Conservation (phyloP, 2,113 vertebrate species). For the Miniopterus natalensis region DNA sequence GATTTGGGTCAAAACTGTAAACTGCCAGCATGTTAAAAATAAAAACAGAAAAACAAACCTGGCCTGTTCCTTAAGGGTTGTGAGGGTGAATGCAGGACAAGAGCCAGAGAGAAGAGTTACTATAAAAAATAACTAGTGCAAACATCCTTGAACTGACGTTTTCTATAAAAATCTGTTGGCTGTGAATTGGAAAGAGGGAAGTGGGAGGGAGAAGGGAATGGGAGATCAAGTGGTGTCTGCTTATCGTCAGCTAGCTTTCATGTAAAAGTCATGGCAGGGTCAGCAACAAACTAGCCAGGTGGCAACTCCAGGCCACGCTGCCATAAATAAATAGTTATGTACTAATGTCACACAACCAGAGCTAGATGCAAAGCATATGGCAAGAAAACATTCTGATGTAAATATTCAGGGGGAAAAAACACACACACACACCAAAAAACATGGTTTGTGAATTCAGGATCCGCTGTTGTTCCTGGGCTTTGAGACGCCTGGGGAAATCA, state of each 20-base stretch:
- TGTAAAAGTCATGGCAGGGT: conserved; percentile 83
- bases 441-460: conserved; percentile 56
- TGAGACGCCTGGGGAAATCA: conserved; percentile 20
- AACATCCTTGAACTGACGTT: conserved; percentile 81
- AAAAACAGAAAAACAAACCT: conserved; percentile 74
- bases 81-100: conserved; percentile 63
- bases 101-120: conserved; percentile 66
- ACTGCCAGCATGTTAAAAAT: conserved; percentile 69
- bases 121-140: conserved; percentile 77
- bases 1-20: conserved; percentile 75
- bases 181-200: conserved; percentile 75
- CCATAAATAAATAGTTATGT: conserved; percentile 86
- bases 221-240: conserved; percentile 73
- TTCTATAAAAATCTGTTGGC: conserved; percentile 80
- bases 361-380: conserved; percentile 83
- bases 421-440: background rate
- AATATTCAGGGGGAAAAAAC: conserved; percentile 58
- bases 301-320: conserved; percentile 81
- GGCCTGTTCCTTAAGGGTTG: conserved; percentile 61
- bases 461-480: conserved; percentile 14
- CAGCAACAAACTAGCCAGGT: conserved; percentile 83
- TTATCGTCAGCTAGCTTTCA: conserved; percentile 83
- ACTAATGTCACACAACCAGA: conserved; percentile 82
- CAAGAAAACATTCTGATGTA: conserved; percentile 72
- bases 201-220: conserved; percentile 66